Evolutionary conservation across 2,888 invertebrate genomes (phyloP).

Genomic region (Drosophila demipolita): DNA sequence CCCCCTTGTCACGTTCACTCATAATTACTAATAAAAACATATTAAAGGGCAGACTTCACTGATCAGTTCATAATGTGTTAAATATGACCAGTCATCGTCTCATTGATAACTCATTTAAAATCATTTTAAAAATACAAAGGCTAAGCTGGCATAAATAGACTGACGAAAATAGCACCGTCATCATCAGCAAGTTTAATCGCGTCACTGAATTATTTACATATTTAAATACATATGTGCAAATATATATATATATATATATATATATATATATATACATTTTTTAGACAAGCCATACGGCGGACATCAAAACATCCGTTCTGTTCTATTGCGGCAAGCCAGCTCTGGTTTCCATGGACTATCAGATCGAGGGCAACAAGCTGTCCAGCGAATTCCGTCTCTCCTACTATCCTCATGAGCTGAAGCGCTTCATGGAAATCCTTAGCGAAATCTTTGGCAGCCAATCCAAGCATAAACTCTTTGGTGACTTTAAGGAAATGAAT

Average conservation of each 20-base stretch:
- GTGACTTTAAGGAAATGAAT: slow-evolving; percentile 91
- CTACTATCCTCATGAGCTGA: slow-evolving; percentile 93
- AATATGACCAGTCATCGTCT: slow-evolving; percentile 44
- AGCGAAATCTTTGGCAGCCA: slow-evolving; percentile 89
- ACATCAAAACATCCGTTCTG: slow-evolving; percentile 94
- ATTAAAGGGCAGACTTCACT: slow-evolving; percentile 51
- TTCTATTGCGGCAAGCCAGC: slow-evolving; percentile 91
- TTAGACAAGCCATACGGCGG: slow-evolving; percentile 92
- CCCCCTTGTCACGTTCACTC: slow-evolving; percentile 4
- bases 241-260: neutral
- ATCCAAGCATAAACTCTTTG: slow-evolving; percentile 90
- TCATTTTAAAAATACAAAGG: slow-evolving; percentile 17
- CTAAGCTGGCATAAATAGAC: slow-evolving; percentile 7
- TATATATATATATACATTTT: slow-evolving; percentile 60
- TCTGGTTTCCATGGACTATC: slow-evolving; percentile 93
- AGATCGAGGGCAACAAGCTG: slow-evolving; percentile 87
- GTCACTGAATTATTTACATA: slow-evolving; percentile 53
- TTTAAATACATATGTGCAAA: neutral
- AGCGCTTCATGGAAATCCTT: slow-evolving; percentile 90
- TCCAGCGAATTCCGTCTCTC: slow-evolving; percentile 93
- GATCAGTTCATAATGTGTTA: neutral
- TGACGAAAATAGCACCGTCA: slow-evolving; percentile 5
- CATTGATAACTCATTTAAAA: slow-evolving; percentile 46
- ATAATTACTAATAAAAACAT: slow-evolving; percentile 54
- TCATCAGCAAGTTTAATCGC: slow-evolving; percentile 21